These are phyloP conservation scores for Andricus curvator DNA, from an alignment of 2,888 invertebrate genomes.

Conservation along the genomic window DNA sequence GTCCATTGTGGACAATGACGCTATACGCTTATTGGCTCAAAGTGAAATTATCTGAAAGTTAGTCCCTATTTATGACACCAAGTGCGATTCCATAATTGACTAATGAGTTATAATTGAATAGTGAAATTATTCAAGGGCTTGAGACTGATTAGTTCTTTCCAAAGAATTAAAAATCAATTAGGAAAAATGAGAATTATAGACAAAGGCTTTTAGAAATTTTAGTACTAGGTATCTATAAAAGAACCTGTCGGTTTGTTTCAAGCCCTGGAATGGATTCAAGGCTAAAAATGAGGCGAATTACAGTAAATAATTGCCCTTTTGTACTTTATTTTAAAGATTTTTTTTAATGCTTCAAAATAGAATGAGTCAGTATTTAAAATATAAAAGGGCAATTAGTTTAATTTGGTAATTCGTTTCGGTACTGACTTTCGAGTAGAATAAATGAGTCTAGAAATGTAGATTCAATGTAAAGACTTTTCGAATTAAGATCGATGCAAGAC, in stretches of 20 bases:
- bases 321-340: neutral
- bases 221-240: neutral
- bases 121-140: conserved; percentile 37
- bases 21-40: conserved; percentile 74
- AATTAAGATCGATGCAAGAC: conserved; percentile 37
- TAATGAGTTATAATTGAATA: conserved; percentile 37
- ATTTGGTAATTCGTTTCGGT: conserved; percentile 7
- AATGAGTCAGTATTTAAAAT: neutral
- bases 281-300: conserved; percentile 10
- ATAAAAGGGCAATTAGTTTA: conserved; percentile 3
- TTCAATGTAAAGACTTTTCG: conserved; percentile 32
- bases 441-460: conserved; percentile 41
- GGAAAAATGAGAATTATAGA: neutral
- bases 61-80: conserved; percentile 66
- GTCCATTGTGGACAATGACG: conserved; percentile 68
- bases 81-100: conserved; percentile 69
- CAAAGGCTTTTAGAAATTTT: neutral
- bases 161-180: neutral
- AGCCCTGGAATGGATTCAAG: neutral
- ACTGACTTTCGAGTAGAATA: neutral
- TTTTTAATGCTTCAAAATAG: neutral
- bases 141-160: neutral
- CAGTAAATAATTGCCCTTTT: conserved; percentile 9
- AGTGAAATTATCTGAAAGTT: conserved; percentile 62
- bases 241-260: neutral